Percentiles rank a stretch among this genome's conserved stretches.
phyloP scores from a whole-genome alignment of 2,888 invertebrate species.

The Pammene aurita region DNA sequence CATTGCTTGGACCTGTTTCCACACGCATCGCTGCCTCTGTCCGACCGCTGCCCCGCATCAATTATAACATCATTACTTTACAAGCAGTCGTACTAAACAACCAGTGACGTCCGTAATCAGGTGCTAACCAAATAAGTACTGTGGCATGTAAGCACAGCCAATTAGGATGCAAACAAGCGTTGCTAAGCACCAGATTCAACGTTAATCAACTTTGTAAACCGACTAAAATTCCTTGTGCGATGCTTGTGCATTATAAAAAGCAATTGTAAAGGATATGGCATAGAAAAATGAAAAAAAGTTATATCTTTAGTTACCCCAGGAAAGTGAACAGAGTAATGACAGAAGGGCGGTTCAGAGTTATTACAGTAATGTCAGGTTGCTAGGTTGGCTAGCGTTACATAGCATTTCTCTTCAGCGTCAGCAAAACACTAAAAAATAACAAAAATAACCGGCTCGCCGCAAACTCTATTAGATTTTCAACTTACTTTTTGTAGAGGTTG shows the following conservation, averaged over 20 bases:
- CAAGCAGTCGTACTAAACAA: slow-evolving; percentile 25
- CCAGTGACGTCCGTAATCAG: slow-evolving; percentile 41
- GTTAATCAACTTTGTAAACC: slow-evolving; percentile 54
- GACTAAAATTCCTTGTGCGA: slow-evolving; percentile 43
- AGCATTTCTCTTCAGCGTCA: slow-evolving; percentile 72
- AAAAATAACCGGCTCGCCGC: slow-evolving; percentile 78
- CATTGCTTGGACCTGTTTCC: slow-evolving; percentile 55
- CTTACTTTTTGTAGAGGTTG: slow-evolving; percentile 78
- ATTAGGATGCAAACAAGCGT: slow-evolving; percentile 46
- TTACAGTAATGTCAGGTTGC: slow-evolving; percentile 80
- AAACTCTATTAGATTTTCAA: slow-evolving; percentile 81
- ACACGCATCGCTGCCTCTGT: slow-evolving; percentile 53
- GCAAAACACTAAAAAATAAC: slow-evolving; percentile 74
- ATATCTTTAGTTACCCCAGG: slow-evolving; percentile 68
- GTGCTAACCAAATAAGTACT: slow-evolving; percentile 44
- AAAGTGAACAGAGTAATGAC: slow-evolving; percentile 79
- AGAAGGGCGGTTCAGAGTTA: slow-evolving; percentile 77
- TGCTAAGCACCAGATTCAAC: slow-evolving; percentile 43
- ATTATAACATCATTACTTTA: slow-evolving; percentile 48
- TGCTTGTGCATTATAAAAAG: slow-evolving; percentile 51
- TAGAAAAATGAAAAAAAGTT: slow-evolving; percentile 64
- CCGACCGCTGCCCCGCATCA: slow-evolving; percentile 42
- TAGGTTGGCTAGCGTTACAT: slow-evolving; percentile 76
- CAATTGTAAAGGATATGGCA: slow-evolving; percentile 63
- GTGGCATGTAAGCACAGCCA: slow-evolving; percentile 49